Conservation (phyloP, 2,888 invertebrate genomes). For the Liopterus haemorrhoidalis region DNA sequence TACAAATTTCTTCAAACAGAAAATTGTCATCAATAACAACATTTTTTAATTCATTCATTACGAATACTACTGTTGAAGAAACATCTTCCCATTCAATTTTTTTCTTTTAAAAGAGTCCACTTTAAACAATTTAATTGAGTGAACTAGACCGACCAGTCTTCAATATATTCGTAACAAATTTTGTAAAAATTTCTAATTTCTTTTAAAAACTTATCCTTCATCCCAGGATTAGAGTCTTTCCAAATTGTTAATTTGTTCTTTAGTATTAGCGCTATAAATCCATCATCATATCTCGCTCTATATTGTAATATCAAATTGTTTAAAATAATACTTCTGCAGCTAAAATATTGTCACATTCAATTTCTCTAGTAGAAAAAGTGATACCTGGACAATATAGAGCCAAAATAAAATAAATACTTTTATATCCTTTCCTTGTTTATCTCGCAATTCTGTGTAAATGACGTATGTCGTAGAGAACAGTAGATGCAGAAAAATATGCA, state of each 20-base stretch:
- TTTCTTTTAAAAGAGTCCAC: not conserved
- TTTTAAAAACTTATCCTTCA: not conserved
- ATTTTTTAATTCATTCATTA: slow-evolving; percentile 24
- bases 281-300: not conserved
- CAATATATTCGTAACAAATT: not conserved
- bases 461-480: too few species aligned
- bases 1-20: slow-evolving; percentile 27
- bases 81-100: slow-evolving; percentile 18
- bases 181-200: not conserved
- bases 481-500: too few species aligned
- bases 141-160: not conserved
- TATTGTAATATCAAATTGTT: not conserved
- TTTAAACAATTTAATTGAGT: not conserved
- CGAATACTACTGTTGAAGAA: slow-evolving; percentile 24
- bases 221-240: not conserved
- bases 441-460: too few species aligned
- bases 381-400: not conserved
- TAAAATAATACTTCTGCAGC: not conserved
- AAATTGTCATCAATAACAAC: slow-evolving; percentile 25
- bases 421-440: too few species aligned
- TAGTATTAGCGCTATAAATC: not conserved
- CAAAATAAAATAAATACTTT: too few species aligned
- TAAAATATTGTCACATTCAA: not conserved
- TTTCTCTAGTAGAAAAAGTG: not conserved
- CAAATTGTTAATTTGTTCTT: not conserved